Evolutionary conservation across 2,113 vertebrate genomes (phyloP), one percentile per base, ranked within the genome.

Genomic region (Microtus ochrogaster): DNA sequence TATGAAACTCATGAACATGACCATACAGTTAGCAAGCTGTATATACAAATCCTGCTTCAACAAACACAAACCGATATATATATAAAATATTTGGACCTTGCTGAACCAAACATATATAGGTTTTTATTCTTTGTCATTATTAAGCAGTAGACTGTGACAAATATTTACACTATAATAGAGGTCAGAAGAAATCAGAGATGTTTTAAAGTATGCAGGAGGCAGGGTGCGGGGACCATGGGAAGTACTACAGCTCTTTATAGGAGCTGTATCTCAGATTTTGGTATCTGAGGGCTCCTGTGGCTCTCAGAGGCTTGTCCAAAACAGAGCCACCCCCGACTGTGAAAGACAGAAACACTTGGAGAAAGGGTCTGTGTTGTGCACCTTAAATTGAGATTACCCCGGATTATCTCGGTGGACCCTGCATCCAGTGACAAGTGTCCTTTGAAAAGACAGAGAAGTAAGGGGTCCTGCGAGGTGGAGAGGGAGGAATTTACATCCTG

Each of bases 211-310:
- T 17, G 7, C 10, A n/a, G 84, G 19, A 77, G 13, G 16, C 47
- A 30, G 21, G 36, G 4, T 14, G 36, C 2, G 8, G 2, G 63
- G 36, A 2, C 9, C 6, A 33, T 5, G 5, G 22, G 24, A 47
- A 81, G 13, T 12, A 2, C 72, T 11, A 44, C 2, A 7, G 9
- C 36, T 30, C 24, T 26, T 49, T 68, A 39, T 30, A 13, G 1
- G 55, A 81, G 63, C 9, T 4, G 14, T 17, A 33, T 12, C 36
- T 47, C 24, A 39, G 12, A 30, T 30, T 70, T 30, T 52, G 76
- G 8, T 28, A 12, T 72, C 21, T 49, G 47, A 10, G 63, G 58
- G 73, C 3, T 61, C 39, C 72, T 83, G 24, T 33, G 66, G 13
- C 66, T 68, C 12, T 87, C 33, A 36, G 36, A 16, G 63, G 70